phyloP scores from a whole-genome alignment of 2,888 invertebrate species.

The Biston betularia region DNA sequence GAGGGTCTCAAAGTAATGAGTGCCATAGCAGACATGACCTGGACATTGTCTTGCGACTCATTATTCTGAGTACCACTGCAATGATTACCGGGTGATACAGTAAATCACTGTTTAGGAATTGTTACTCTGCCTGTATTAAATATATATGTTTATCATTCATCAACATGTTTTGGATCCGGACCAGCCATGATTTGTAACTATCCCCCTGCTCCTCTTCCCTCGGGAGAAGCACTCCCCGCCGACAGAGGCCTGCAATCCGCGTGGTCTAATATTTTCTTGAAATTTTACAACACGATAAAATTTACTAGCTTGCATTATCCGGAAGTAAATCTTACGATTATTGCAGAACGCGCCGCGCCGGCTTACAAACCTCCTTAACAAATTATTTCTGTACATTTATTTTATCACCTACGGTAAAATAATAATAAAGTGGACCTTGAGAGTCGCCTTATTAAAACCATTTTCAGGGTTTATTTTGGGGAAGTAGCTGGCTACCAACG shows the following conservation, averaged over 20 bases:
- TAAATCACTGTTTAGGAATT: too few relatives aligned
- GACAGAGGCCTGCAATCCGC: not conserved
- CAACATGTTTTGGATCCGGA: too few relatives aligned
- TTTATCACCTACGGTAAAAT: conserved; percentile 10
- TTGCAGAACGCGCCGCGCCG: not conserved
- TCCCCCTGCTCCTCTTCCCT: too few relatives aligned
- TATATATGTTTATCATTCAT: too few relatives aligned
- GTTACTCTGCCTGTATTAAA: too few relatives aligned
- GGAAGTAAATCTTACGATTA: conserved; percentile 15
- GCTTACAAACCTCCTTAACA: conserved; percentile 12
- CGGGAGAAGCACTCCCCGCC: not conserved
- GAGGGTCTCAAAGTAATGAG: too few relatives aligned
- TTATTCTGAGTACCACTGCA: too few relatives aligned
- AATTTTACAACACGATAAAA: conserved; percentile 20
- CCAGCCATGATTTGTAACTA: too few relatives aligned
- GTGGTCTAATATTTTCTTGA: conserved; percentile 11
- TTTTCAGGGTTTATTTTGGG: not conserved
- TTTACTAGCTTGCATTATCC: conserved; percentile 6
- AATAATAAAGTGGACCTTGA: conserved; percentile 9
- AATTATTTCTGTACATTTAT: conserved; percentile 17
- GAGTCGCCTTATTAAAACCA: not conserved
- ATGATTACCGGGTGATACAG: too few relatives aligned
- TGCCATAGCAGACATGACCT: too few relatives aligned
- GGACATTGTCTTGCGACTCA: too few relatives aligned
- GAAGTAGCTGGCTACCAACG: not conserved